A percentile compares a stretch with the other conserved stretches of the same genome.
Evolutionary conservation across 2,797 vertebrate species (phyloP).

Genomic region (Gymnoscopelus braueri): DNA sequence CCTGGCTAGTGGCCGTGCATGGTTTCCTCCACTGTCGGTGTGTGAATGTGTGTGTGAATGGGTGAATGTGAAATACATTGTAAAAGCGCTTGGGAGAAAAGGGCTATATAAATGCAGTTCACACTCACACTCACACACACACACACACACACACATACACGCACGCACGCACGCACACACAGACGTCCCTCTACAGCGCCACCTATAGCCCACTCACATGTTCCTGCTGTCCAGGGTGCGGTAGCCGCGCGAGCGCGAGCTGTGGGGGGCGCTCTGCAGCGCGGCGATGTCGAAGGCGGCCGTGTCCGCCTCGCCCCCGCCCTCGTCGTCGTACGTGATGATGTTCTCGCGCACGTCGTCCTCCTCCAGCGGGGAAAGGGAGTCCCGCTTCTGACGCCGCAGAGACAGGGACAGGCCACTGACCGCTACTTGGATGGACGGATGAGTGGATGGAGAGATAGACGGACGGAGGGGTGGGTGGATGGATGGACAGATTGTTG

Average conservation of each 20-base stretch:
- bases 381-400: conserved; percentile 89
- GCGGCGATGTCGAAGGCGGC: conserved; percentile 92
- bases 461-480: not conserved
- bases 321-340: conserved; percentile 94
- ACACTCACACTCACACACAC: not conserved
- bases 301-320: conserved; percentile 91
- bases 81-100: not conserved
- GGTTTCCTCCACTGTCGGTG: too few relatives aligned
- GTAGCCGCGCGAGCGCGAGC: conserved; percentile 76
- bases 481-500: not conserved
- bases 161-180: not conserved
- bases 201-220: conserved; percentile 53
- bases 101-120: not conserved
- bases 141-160: conserved; percentile 6
- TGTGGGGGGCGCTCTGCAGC: conserved; percentile 87
- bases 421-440: conserved; percentile 70
- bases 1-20: too few relatives aligned
- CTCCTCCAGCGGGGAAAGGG: conserved; percentile 89
- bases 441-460: not conserved
- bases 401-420: conserved; percentile 87
- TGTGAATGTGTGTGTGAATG: too few relatives aligned
- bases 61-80: too few relatives aligned
- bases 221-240: conserved; percentile 85
- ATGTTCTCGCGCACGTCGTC: conserved; percentile 94
- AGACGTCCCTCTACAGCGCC: not conserved